These are phyloP conservation scores for Telenomus remus DNA, from an alignment of 1,140 invertebrate genomes.

Conservation along the genomic window DNA sequence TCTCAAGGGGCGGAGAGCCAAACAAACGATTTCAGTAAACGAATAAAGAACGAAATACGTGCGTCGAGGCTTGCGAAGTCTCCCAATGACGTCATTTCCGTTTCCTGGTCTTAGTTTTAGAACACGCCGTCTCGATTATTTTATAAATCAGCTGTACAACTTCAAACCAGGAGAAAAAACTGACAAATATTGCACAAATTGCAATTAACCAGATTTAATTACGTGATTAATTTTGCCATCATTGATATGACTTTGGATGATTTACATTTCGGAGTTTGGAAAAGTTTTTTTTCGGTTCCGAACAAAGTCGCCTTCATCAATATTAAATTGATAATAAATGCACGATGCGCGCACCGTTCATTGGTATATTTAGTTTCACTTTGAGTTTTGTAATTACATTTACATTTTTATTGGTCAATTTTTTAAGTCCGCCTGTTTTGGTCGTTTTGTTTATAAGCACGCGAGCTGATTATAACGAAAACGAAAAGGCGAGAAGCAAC, in stretches of 20 bases:
- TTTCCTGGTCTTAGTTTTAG: slow-evolving; percentile 59
- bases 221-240: slow-evolving; percentile 34
- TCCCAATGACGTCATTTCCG: slow-evolving; percentile 59
- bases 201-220: slow-evolving; percentile 48
- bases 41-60: slow-evolving; percentile 58
- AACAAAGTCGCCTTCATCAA: slow-evolving; percentile 43
- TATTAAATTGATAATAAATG: slow-evolving; percentile 54
- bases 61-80: slow-evolving; percentile 42
- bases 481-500: slow-evolving; percentile 48
- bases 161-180: too few species aligned
- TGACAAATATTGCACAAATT: too few species aligned
- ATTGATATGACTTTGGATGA: slow-evolving; percentile 44
- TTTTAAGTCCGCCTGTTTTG: slow-evolving; percentile 21
- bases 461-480: slow-evolving; percentile 53
- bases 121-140: slow-evolving; percentile 56
- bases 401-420: slow-evolving; percentile 54
- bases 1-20: slow-evolving; percentile 17
- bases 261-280: slow-evolving; percentile 14
- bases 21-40: slow-evolving; percentile 61
- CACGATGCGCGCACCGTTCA: slow-evolving; percentile 19
- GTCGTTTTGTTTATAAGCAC: slow-evolving; percentile 43
- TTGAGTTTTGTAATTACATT: slow-evolving; percentile 51
- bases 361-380: slow-evolving; percentile 45
- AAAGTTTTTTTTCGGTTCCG: slow-evolving; percentile 9
- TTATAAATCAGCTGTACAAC: slow-evolving; percentile 52